A percentile compares a stretch with the other conserved stretches of the same genome.
phyloP scores from a whole-genome alignment of 2,888 invertebrate species.

The Gandaritis pyraliata region DNA sequence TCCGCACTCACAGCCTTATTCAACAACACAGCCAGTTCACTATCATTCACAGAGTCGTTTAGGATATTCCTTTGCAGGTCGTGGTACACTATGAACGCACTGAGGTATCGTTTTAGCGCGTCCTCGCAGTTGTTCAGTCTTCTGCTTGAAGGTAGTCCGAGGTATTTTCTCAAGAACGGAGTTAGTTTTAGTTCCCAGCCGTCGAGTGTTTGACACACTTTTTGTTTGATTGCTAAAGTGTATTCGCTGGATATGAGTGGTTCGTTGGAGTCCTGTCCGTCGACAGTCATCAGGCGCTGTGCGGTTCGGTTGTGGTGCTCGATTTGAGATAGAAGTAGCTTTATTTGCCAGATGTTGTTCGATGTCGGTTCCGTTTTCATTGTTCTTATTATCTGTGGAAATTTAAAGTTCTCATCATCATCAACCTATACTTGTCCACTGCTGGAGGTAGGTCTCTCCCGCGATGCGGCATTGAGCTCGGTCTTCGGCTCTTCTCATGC shows the following conservation, averaged over 20 bases:
- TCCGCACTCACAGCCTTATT: conserved; percentile 53
- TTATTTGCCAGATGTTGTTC: conserved; percentile 90
- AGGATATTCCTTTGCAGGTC: conserved; percentile 80
- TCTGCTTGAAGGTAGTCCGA: conserved; percentile 71
- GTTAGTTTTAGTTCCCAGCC: conserved; percentile 79
- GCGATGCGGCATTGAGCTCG: too few species aligned
- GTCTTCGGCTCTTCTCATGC: too few species aligned
- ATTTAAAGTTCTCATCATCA: too few species aligned
- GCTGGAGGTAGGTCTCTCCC: too few species aligned
- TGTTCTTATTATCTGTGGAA: conserved; percentile 80
- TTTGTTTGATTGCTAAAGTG: conserved; percentile 86
- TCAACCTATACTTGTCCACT: too few species aligned
- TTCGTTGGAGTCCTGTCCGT: conserved; percentile 64
- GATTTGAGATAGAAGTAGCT: conserved; percentile 86
- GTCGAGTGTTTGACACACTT: conserved; percentile 80
- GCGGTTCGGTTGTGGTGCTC: conserved; percentile 61
- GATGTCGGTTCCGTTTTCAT: conserved; percentile 81
- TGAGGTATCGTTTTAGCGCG: conserved; percentile 70
- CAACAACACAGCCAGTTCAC: conserved; percentile 57
- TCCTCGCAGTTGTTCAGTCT: conserved; percentile 59
- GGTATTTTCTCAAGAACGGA: conserved; percentile 76
- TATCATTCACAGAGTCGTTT: conserved; percentile 52
- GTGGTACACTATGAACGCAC: conserved; percentile 84
- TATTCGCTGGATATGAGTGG: conserved; percentile 85
- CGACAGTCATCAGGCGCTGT: conserved; percentile 62